Conservation (phyloP, 2,797 vertebrate species). For the Kryptopterus vitreolus region DNA sequence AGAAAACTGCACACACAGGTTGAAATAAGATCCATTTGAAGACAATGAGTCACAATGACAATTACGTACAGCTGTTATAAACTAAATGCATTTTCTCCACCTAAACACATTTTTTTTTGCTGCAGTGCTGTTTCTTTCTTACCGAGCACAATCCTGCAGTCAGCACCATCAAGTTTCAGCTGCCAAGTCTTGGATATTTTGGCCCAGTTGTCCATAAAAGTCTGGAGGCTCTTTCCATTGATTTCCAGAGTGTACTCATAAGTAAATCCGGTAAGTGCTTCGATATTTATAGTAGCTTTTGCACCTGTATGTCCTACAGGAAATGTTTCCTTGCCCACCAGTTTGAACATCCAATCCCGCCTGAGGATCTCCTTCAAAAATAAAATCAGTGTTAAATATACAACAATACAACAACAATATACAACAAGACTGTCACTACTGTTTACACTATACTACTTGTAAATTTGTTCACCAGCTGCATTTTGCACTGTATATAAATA, state of each 20-base stretch:
- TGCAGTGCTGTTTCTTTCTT: constrained; percentile 54
- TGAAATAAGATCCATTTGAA: neutral
- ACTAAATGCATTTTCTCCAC: neutral
- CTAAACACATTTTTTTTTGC: neutral
- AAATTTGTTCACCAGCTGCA: no score
- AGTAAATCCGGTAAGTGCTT: constrained; percentile 84
- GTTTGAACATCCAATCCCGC: constrained; percentile 95
- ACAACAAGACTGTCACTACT: no score
- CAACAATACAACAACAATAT: no score
- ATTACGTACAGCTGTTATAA: neutral
- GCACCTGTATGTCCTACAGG: constrained; percentile 77
- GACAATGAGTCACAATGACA: neutral
- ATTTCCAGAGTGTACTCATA: constrained; percentile 92
- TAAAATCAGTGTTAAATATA: neutral
- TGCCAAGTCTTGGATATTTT: constrained; percentile 88
- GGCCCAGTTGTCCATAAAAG: constrained; percentile 80
- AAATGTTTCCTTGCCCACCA: constrained; percentile 92
- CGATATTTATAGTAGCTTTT: constrained; percentile 86
- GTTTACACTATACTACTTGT: no score
- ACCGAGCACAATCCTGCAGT: constrained; percentile 89
- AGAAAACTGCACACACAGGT: neutral
- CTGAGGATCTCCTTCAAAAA: constrained; percentile 82
- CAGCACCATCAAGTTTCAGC: constrained; percentile 77
- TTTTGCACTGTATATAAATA: no score
- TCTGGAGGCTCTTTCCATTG: constrained; percentile 87